Percentiles rank a stretch among this genome's conserved stretches.
Evolutionary conservation across 23 tunicate genomes (phyloP).

Genomic region (Styela clava): DNA sequence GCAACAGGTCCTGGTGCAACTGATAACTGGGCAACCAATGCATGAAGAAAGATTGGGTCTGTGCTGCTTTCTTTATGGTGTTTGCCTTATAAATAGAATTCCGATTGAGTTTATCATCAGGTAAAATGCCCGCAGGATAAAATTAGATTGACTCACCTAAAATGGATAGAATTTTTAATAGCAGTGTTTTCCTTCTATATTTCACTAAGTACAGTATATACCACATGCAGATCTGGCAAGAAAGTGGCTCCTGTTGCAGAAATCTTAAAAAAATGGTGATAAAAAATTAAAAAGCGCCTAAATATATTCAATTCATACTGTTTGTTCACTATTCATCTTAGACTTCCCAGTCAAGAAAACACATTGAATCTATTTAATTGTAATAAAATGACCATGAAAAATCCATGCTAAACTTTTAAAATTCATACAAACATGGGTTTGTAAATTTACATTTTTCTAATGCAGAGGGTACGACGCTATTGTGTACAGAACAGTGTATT

Average conservation of each 20-base stretch:
- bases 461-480: too few relatives aligned
- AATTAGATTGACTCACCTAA: conserved; percentile 27
- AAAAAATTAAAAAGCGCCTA: too few relatives aligned
- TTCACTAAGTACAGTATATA: conserved; percentile 52
- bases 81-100: conserved; percentile 38
- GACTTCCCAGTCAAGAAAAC: too few relatives aligned
- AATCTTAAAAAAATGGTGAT: conserved; percentile 48
- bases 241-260: conserved; percentile 58
- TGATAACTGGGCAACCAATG: conserved; percentile 44
- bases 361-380: too few relatives aligned
- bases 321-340: too few relatives aligned
- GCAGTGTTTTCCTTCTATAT: conserved; percentile 47
- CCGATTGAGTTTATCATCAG: neutral
- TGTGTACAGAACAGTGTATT: too few relatives aligned
- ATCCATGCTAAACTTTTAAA: too few relatives aligned
- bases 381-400: too few relatives aligned
- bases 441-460: too few relatives aligned
- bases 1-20: conserved; percentile 7
- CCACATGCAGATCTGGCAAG: conserved; percentile 74
- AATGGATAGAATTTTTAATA: conserved; percentile 44
- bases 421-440: too few relatives aligned
- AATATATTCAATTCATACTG: too few relatives aligned
- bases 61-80: conserved; percentile 52
- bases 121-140: neutral
- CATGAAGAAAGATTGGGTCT: conserved; percentile 64